Base-by-base conservation (phyloP, 2,113 vertebrate genomes). In the Misgurnus mizolepis region DNA sequence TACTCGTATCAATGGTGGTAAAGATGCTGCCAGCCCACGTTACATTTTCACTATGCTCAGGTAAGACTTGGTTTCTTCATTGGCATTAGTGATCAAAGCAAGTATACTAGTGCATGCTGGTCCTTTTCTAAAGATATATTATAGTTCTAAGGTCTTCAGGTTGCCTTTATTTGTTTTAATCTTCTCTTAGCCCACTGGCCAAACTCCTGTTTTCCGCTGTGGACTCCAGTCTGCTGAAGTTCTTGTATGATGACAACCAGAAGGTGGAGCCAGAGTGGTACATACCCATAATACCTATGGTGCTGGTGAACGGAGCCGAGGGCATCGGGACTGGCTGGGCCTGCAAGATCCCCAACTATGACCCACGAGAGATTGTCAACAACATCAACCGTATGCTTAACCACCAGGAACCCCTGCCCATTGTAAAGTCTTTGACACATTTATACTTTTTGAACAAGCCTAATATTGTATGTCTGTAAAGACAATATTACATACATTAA, bases 31-130 rank as follows among this genome's bases (percentile, higher is more conserved):
- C 88, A 99, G 98, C 67, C 98, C 97, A 85, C 97, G 98, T 88
- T 99, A 99, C 76, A 99, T 99, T 91, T 99, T 99, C 88, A 99
- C 98, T 72, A 98, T 99, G 97, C 94, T 99, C 87, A 99, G 98
- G 92, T 93, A 84, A 65, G 45, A 76, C 47, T 45, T 56, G 50
- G 27, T 55, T 41, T 27, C 4, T 1, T 78, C 7, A 11, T 4
- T 9, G 12, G 18, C 49, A 1, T 49, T 6, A 47, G 76, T 67
- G 41, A 10, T 47, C 2, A 27, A 11, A 39, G 34, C 14, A 45
- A 10, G 9, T 69, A 18, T 4, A 7, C 49, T 12, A 12, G 49
- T 53, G 49, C 49, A 53, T 11, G 49, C 49, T 11, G 49, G 49
- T 9, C 11, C 4, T 53, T 18, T 58, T 58, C 55, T 6, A 14